Conservation (phyloP, 2,888 invertebrate genomes). For the Trachelus stipa region DNA sequence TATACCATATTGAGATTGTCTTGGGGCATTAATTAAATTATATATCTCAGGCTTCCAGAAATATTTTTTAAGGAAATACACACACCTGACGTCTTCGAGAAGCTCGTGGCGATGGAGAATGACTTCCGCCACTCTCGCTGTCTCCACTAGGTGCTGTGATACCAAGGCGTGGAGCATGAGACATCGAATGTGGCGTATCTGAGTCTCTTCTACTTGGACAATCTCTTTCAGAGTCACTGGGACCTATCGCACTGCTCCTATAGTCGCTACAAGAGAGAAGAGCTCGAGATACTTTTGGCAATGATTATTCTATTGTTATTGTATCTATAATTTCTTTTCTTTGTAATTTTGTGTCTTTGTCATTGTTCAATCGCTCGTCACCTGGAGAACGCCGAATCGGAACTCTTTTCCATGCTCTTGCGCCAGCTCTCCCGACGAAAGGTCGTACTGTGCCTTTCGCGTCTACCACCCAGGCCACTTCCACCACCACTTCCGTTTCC, state of each 20-base stretch:
- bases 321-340: background rate
- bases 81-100: constrained; percentile 81
- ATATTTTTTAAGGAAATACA: background rate
- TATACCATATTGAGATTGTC: background rate
- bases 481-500: constrained; percentile 45
- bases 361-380: constrained; percentile 64
- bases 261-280: constrained; percentile 81
- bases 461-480: constrained; percentile 55
- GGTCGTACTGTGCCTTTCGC: constrained; percentile 69
- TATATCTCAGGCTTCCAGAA: background rate
- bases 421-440: constrained; percentile 90
- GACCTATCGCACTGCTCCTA: constrained; percentile 89
- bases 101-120: constrained; percentile 87
- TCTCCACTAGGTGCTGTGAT: constrained; percentile 78
- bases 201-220: constrained; percentile 81
- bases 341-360: background rate
- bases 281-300: constrained; percentile 44
- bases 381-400: constrained; percentile 94
- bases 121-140: constrained; percentile 89
- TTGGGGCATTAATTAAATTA: background rate
- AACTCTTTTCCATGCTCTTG: constrained; percentile 91
- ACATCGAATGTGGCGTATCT: constrained; percentile 67
- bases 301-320: background rate
- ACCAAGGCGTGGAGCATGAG: constrained; percentile 71
- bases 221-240: constrained; percentile 91